Base-by-base conservation (phyloP, 2,797 vertebrate genomes). In the Ptychobarbus kaznakovi region DNA sequence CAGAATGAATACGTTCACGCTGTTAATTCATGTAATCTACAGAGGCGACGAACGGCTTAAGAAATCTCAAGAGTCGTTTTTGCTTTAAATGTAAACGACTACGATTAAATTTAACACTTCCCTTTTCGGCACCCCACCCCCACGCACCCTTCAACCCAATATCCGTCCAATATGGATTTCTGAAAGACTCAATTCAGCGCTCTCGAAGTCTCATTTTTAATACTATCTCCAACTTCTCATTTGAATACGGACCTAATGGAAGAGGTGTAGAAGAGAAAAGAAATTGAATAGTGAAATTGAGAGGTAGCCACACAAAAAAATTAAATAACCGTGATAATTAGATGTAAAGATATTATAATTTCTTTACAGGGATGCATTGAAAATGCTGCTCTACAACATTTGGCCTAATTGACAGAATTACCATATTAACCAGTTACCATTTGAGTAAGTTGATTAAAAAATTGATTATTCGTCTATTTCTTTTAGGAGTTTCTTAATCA, bases 401-500 rank as follows among this genome's bases (percentile, higher is more conserved):
- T 96, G 94, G 92, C 94, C 94, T 96, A 96, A 96, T 95, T 96
- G 95, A 92, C 92, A 94, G 95, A 95, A 96, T 96, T 96, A 96
- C 94, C 95, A 95, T 96, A 96, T 96, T 96, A 96, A 95, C 95
- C 94, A 95, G 95, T 96, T 95, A 94, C 94, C 94, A 96, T 96
- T 96, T 94, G 94, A 95, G 94, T 92, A 95, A 95, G 95, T 96
- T 96, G 95, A 96, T 96, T 95, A 96, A 95, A 96, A 96, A 96
- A 95, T 93, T 95, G 95, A 96, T 96, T 96, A 96, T 95, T 96
- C 95, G 91, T 96, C 95, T 94, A 95, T 96, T 96, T 96, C 95
- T 96, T 96, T 96, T 96, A 95, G 94, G 95, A 95, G 90, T 98
- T 96, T 97, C 98, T 97, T 98, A 98, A 99, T 99, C 98, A 99